Evolutionary conservation across 1,140 invertebrate genomes (phyloP).

Genomic region (Babylonia areolata): DNA sequence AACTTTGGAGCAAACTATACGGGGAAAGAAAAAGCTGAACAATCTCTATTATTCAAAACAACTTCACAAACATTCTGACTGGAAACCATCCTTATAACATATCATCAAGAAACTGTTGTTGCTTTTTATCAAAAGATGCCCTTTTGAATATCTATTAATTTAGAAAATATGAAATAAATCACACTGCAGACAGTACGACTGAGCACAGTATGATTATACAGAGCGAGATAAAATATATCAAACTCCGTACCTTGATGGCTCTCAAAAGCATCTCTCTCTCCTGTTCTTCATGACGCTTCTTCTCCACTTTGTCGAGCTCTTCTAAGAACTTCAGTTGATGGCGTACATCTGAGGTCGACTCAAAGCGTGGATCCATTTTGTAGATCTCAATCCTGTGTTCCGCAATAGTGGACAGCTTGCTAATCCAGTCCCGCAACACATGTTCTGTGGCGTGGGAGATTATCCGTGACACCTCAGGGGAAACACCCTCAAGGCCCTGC

Average conservation of each 20-base stretch:
- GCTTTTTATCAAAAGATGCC: too few relatives aligned
- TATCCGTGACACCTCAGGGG: conserved; percentile 90
- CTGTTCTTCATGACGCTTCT: conserved; percentile 94
- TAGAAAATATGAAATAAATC: too few relatives aligned
- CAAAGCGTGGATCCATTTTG: conserved; percentile 92
- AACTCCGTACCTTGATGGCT: conserved; percentile 93
- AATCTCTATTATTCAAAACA: too few relatives aligned
- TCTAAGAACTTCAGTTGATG: conserved; percentile 96
- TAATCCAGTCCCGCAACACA: conserved; percentile 91
- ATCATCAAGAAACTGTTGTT: too few relatives aligned
- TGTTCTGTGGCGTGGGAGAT: conserved; percentile 98
- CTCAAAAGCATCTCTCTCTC: conserved; percentile 93
- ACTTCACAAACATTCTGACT: too few relatives aligned
- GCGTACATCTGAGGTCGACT: conserved; percentile 93
- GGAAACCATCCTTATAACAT: too few relatives aligned
- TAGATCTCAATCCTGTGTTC: conserved; percentile 92
- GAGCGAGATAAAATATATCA: too few relatives aligned
- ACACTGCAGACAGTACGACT: too few relatives aligned
- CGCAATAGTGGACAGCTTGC: conserved; percentile 94
- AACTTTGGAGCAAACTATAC: too few relatives aligned
- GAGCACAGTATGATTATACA: too few relatives aligned
- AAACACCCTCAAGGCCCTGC: conserved; percentile 91
- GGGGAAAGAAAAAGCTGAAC: too few relatives aligned
- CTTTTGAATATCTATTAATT: too few relatives aligned
- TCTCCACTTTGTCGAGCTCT: conserved; percentile 94